Conservation (phyloP, 2,888 invertebrate species). For the Macrophya alboannulata region DNA sequence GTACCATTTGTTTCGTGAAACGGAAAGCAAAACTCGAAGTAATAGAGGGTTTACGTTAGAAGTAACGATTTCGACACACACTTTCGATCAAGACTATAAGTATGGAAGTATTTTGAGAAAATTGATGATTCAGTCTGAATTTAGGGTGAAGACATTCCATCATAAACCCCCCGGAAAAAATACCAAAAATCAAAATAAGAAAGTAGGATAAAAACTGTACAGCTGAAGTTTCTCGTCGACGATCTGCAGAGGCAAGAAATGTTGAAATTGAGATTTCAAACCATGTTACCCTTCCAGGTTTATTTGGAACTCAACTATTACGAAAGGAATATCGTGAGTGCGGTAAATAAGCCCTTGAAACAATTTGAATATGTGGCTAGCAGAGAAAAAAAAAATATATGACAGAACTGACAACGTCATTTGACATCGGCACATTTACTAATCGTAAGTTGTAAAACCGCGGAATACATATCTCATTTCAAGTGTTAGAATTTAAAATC, state of each 20-base stretch:
- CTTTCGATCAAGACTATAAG: neutral
- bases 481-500: neutral
- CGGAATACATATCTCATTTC: conserved; percentile 1
- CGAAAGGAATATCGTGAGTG: neutral
- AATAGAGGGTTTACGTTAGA: neutral
- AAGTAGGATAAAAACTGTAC: neutral
- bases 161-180: neutral
- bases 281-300: neutral
- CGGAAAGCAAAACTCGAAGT: neutral
- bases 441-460: conserved; percentile 21
- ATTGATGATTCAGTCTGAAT: neutral
- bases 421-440: conserved; percentile 42
- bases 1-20: neutral
- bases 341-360: neutral
- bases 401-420: conserved; percentile 3
- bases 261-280: neutral
- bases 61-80: neutral
- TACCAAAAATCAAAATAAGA: neutral
- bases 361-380: neutral
- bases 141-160: neutral
- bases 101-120: neutral
- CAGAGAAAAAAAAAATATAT: neutral
- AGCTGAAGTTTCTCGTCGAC: neutral
- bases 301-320: neutral
- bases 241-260: neutral